Percentiles rank a stretch among this genome's conserved stretches.
Conservation (phyloP, 2,113 vertebrate species). For the Girardinichthys multiradiatus region DNA sequence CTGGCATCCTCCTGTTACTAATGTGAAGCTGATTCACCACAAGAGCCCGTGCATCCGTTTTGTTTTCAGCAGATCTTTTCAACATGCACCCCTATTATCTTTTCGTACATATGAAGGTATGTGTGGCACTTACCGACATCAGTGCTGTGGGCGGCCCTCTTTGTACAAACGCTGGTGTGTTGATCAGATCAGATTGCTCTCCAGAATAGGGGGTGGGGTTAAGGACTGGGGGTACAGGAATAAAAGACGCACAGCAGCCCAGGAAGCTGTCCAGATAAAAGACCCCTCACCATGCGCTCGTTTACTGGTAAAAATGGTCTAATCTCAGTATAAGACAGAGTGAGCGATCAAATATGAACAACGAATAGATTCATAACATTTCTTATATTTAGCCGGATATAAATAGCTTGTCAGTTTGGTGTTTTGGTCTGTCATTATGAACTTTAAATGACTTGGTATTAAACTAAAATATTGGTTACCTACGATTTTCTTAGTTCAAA, state of each 20-base stretch:
- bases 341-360: not conserved
- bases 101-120: not conserved
- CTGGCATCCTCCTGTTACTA: constrained; percentile 48
- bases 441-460: not conserved
- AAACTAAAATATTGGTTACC: not conserved
- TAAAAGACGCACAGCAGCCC: constrained; percentile 74
- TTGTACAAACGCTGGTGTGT: constrained; percentile 44
- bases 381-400: not conserved
- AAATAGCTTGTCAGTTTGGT: not conserved
- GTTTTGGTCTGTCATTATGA: not conserved
- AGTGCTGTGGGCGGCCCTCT: constrained; percentile 36
- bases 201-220: constrained; percentile 58
- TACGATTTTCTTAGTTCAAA: not conserved
- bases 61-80: constrained; percentile 33
- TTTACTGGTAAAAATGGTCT: not conserved
- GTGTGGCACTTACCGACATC: constrained; percentile 68
- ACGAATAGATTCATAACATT: not conserved
- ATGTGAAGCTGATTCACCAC: constrained; percentile 45
- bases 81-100: constrained; percentile 17
- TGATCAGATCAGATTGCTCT: constrained; percentile 61
- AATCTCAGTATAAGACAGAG: not conserved
- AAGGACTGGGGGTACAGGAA: constrained; percentile 8
- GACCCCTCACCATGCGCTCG: constrained; percentile 50
- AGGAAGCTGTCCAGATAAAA: constrained; percentile 72
- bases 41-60: constrained; percentile 43